Conservation (phyloP, 2,888 invertebrate species). For the Ariolimax columbianus region DNA sequence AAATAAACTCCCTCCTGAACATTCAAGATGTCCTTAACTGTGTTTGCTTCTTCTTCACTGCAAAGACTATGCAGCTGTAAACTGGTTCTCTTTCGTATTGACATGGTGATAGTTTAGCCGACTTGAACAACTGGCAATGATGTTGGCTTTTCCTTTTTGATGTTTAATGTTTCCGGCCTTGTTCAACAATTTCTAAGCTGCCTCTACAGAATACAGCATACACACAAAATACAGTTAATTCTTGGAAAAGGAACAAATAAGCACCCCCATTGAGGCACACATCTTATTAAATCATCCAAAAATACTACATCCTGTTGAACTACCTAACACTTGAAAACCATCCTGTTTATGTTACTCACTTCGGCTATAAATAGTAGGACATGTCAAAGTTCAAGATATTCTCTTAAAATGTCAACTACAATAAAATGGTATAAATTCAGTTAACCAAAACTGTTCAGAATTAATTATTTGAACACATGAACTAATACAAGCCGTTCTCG, state of each 20-base stretch:
- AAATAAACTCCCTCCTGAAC: slow-evolving; percentile 1
- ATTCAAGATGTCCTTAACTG: slow-evolving; percentile 9
- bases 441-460: too few relatives aligned
- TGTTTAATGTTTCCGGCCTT: neutral
- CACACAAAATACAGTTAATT: neutral
- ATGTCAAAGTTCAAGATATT: too few relatives aligned
- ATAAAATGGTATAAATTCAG: too few relatives aligned
- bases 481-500: too few relatives aligned
- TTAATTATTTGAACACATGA: too few relatives aligned
- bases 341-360: too few relatives aligned
- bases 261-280: neutral
- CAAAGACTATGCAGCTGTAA: neutral
- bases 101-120: neutral
- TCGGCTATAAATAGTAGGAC: too few relatives aligned
- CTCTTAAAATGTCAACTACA: too few relatives aligned
- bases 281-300: too few relatives aligned
- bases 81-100: slow-evolving; percentile 11
- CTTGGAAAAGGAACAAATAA: neutral
- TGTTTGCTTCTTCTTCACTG: neutral
- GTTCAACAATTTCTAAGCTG: neutral
- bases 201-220: neutral
- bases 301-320: too few relatives aligned
- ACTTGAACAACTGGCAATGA: neutral
- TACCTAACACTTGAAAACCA: too few relatives aligned
- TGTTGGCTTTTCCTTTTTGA: neutral